phyloP scores from a whole-genome alignment of 2,888 invertebrate species.

The Notodromas monacha region DNA sequence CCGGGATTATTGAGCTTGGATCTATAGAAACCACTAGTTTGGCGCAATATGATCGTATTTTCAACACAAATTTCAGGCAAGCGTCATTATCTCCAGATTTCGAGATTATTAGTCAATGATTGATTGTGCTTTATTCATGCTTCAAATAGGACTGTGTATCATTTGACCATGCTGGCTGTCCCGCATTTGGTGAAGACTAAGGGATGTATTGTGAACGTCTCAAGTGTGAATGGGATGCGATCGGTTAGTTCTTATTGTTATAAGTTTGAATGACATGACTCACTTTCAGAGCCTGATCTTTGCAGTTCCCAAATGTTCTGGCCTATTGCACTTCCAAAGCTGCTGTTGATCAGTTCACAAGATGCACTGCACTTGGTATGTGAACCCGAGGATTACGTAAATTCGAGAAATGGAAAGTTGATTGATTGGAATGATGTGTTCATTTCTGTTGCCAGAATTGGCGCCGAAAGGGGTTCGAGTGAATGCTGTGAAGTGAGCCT shows the following conservation, averaged over 20 bases:
- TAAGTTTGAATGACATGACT: background rate
- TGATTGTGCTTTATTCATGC: no score
- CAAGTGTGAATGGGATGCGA: conserved; percentile 65
- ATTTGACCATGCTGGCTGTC: conserved; percentile 47
- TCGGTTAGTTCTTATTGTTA: conserved; percentile 21
- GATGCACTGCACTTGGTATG: conserved; percentile 45
- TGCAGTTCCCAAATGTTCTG: conserved; percentile 42
- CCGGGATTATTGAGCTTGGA: conserved; percentile 48
- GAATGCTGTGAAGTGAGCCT: conserved; percentile 38
- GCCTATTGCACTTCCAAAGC: conserved; percentile 70
- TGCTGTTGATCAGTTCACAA: conserved; percentile 73
- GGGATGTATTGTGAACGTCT: conserved; percentile 79
- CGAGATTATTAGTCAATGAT: no score
- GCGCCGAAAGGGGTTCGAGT: conserved; percentile 31
- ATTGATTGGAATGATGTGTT: no score
- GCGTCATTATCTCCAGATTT: no score
- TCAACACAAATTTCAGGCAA: conserved; percentile 65
- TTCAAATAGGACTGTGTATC: conserved; percentile 17
- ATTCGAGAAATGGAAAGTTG: no score
- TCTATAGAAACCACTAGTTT: conserved; percentile 50
- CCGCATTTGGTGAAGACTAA: conserved; percentile 48
- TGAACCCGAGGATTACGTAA: no score
- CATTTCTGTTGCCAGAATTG: no score
- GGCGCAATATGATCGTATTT: conserved; percentile 55
- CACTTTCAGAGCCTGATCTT: background rate